Evolutionary conservation across 2,797 vertebrate genomes (phyloP), one percentile per base, ranked within the genome.

Genomic region (Rhadinocentrus ornatus): DNA sequence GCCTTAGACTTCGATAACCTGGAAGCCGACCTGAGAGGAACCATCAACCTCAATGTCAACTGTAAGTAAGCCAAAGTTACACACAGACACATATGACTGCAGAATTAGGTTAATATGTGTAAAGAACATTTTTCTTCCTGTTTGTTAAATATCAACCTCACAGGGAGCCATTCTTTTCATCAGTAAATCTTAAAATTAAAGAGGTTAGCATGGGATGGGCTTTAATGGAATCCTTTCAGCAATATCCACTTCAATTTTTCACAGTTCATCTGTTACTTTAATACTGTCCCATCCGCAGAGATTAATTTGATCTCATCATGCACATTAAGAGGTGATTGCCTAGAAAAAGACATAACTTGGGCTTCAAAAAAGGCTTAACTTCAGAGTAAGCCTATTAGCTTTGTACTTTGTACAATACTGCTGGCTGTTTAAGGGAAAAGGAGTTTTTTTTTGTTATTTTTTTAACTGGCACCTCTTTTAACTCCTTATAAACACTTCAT

Each of bases 1-100:
- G 93, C 87, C 1, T 80, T 66, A 0, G 95, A 96, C 69, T 95
- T 85, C 0, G 95, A 96, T 0, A 88, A 89, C 0, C n/a, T 91
- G 0, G 87, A 92, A 0, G 82, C 86, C 0, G 85, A 93, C 2
- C 90, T 95, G 29, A 82, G 10, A 16, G 85, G 83, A 56, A 76
- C 41, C 0, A 73, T 93, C 67, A 54, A 0, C 46, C 85, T 96
- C n/a, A 18, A 0, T 0, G 93, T 96, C 55, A 69, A 94, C 73
- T 96, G 96, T 96, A 87, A 96, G 96, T 87, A 15, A 64, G 6
- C 31, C 44, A 64, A 29, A 73, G 15, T 62, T n/a, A 60, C 57
- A 58, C 61, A 67, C 16, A 48, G 12, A 46, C 35, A 56, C 34
- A 31, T 53, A 57, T 24, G 26, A 20, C 5, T 31, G n/a, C 69